Percentiles rank a stretch among this genome's conserved stretches.
phyloP scores from a whole-genome alignment of 2,888 invertebrate species.

The Tipula lateralis region DNA sequence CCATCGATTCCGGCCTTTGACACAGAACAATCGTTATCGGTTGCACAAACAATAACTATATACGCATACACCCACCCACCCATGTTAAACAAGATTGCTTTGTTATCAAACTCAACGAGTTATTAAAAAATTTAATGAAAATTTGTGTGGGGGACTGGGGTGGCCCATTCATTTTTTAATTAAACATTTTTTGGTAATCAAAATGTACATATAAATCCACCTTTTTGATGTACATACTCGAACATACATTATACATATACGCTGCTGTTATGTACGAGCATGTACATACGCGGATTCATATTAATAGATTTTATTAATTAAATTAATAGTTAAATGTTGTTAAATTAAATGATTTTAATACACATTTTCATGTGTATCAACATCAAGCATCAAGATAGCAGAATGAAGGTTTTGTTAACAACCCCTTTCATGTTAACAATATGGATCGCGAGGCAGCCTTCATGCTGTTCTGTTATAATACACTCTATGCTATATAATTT shows the following conservation, averaged over 20 bases:
- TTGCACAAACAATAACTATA: not conserved
- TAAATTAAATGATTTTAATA: not conserved
- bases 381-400: too few species aligned
- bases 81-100: not conserved
- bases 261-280: not conserved
- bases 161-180: not conserved
- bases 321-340: constrained; percentile 3
- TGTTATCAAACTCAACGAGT: not conserved
- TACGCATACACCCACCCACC: not conserved
- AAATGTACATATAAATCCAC: not conserved
- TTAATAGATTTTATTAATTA: not conserved
- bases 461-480: too few species aligned
- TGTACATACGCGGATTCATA: not conserved
- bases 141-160: not conserved
- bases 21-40: not conserved
- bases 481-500: too few species aligned
- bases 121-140: not conserved
- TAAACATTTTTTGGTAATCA: not conserved
- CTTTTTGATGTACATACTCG: not conserved
- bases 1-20: not conserved
- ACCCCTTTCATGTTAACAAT: too few species aligned
- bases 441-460: too few species aligned
- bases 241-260: too few species aligned
- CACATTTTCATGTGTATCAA: too few species aligned
- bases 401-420: too few species aligned